Percentiles rank a stretch among this genome's conserved stretches.
These are phyloP conservation scores for Neopipo cinnamomea DNA, from an alignment of 2,113 vertebrate genomes.

Conservation along the genomic window DNA sequence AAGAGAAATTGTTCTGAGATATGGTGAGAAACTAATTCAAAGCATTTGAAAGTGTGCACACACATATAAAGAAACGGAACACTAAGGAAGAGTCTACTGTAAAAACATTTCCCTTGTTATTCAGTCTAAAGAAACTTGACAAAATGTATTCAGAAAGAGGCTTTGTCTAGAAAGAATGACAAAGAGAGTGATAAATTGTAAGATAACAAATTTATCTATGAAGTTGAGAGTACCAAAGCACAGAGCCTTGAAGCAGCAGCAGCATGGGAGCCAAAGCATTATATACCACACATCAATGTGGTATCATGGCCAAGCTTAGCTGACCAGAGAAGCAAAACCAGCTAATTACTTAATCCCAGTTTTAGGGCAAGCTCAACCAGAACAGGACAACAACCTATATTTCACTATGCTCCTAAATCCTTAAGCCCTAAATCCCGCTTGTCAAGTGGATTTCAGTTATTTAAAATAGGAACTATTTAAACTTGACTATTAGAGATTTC, in stretches of 20 bases:
- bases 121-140: background rate
- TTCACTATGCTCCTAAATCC: background rate
- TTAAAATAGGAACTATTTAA: background rate
- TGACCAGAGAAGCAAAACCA: background rate
- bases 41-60: background rate
- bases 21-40: background rate
- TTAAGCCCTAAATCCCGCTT: background rate
- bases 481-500: background rate
- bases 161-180: background rate
- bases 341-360: background rate
- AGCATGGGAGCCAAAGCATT: background rate
- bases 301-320: background rate
- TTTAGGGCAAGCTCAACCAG: background rate
- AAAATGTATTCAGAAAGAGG: background rate
- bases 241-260: background rate
- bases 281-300: too few relatives aligned
- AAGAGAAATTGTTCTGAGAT: background rate
- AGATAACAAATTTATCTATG: background rate
- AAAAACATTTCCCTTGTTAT: slow-evolving; percentile 7
- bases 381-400: background rate
- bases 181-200: background rate
- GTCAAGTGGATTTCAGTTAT: background rate
- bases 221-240: background rate
- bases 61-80: background rate
- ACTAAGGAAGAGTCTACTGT: background rate